phyloP scores from a whole-genome alignment of 2,888 invertebrate species.

The Phragmatobia fuliginosa region DNA sequence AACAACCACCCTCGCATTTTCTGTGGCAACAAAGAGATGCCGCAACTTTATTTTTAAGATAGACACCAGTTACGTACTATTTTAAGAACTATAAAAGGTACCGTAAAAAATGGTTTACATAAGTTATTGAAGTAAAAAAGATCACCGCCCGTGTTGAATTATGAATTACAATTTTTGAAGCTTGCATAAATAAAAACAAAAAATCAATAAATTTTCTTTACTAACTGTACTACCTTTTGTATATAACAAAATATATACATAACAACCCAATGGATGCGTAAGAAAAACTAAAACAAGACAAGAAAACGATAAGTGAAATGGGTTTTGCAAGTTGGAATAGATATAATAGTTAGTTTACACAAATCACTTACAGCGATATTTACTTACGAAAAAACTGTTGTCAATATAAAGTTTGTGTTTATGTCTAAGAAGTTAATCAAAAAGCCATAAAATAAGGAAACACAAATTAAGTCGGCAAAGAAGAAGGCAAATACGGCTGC shows the following conservation, averaged over 20 bases:
- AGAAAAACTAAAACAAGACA: constrained; percentile 38
- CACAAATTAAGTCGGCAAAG: constrained; percentile 61
- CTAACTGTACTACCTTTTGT: constrained; percentile 27
- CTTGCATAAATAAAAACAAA: constrained; percentile 28
- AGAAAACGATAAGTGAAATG: constrained; percentile 34
- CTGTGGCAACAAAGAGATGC: constrained; percentile 48
- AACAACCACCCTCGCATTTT: constrained; percentile 46
- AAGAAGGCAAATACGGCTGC: constrained; percentile 61
- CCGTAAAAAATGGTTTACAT: constrained; percentile 35
- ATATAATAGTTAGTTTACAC: constrained; percentile 33
- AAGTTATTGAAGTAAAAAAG: constrained; percentile 19
- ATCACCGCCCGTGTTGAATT: constrained; percentile 19
- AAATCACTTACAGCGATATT: constrained; percentile 26
- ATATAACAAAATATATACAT: constrained; percentile 35
- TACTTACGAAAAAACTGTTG: constrained; percentile 11
- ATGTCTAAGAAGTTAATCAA: constrained; percentile 15
- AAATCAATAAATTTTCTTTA: constrained; percentile 33
- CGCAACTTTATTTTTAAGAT: constrained; percentile 40
- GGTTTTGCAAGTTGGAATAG: constrained; percentile 23
- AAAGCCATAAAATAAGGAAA: constrained; percentile 45
- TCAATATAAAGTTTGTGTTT: constrained; percentile 12
- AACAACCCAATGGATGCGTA: constrained; percentile 34
- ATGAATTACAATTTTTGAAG: constrained; percentile 21
- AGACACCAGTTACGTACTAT: constrained; percentile 35
- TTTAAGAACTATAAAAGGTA: constrained; percentile 26